Base-by-base conservation (phyloP, 2,113 vertebrate genomes). In the Vulpes ferrilata region DNA sequence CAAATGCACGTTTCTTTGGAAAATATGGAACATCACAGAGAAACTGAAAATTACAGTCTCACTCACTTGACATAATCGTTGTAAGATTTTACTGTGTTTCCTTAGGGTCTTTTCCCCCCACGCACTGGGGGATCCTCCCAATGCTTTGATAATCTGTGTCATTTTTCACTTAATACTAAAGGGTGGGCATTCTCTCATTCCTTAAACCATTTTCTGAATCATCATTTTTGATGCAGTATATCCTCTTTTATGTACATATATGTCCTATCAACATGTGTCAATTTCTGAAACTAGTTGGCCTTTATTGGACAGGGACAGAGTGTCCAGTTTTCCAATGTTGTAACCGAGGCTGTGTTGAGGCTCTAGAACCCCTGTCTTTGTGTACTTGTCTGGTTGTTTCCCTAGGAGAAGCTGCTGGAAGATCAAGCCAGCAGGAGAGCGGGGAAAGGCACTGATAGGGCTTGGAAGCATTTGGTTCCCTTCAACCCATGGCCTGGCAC, bases 231-330 rank as follows among this genome's bases (percentile, higher is more conserved):
- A 25, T 48, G 69, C 9, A 48, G 32, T 32, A 1, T 9, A 5
- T 23, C 35, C n/a, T 67, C 35, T 43, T 53, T 25, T 35, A 20
- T 6, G 35, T 10, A 19, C 30, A 11, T 22, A n/a, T 17, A 2
- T 0, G 23, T 13, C 32, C 23, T 2, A 1, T 35, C 15, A 11
- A n/a, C 0, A 2, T 32, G 11, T 17, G 11, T 19, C 60, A 20
- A 48, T 67, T 55, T 86, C 86, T 64, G 30, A 59, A 15, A 23
- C 86, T 30, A 23, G 7, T 2, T 23, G 4, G 60, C 30, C 35
- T 5, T 73, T 30, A 4, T 0, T 12, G 71, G 32, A 38, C 23
- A n/a, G n/a, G 11, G 57, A 27, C 16, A 22, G 10, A 3, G 13
- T 71, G 57, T 76, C 91, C 6, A 5, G 35, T 15, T 73, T 38